A percentile compares a stretch with the other conserved stretches of the same genome.
phyloP scores from a whole-genome alignment of 2,888 invertebrate species.

The Rhodophaea formosa region DNA sequence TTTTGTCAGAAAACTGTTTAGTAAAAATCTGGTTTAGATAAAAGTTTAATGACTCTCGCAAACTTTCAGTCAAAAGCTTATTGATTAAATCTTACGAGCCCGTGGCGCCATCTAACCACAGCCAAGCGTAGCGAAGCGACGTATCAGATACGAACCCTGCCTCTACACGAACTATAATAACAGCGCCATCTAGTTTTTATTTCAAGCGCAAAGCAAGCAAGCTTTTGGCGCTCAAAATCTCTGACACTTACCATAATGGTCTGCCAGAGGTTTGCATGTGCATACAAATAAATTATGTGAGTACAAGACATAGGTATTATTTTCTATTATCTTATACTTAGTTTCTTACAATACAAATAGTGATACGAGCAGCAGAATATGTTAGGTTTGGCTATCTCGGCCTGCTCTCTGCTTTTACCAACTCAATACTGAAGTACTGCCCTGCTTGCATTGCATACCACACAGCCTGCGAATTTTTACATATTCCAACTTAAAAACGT shows the following conservation, averaged over 20 bases:
- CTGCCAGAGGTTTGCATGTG: slow-evolving; percentile 75
- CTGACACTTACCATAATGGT: slow-evolving; percentile 74
- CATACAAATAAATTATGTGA: slow-evolving; percentile 51
- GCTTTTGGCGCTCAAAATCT: slow-evolving; percentile 41
- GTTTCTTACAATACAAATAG: no score
- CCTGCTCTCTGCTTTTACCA: no score
- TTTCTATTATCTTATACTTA: not conserved
- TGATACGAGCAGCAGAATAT: no score
- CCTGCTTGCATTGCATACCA: no score
- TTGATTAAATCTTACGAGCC: not conserved
- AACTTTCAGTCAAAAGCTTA: not conserved
- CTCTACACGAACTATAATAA: slow-evolving; percentile 9
- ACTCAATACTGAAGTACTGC: no score
- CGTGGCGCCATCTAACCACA: slow-evolving; percentile 12
- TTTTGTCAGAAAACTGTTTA: no score
- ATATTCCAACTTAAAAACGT: no score
- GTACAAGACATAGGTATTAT: not conserved
- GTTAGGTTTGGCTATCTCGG: no score
- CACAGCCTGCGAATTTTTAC: no score
- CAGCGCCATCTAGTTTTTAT: slow-evolving; percentile 61
- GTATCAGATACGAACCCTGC: slow-evolving; percentile 7
- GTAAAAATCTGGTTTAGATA: no score
- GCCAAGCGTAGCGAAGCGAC: slow-evolving; percentile 15
- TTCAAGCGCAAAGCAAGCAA: slow-evolving; percentile 58
- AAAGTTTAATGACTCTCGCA: no score